phyloP scores from a whole-genome alignment of 2,113 vertebrate genomes.

The Stictonetta naevosa region DNA sequence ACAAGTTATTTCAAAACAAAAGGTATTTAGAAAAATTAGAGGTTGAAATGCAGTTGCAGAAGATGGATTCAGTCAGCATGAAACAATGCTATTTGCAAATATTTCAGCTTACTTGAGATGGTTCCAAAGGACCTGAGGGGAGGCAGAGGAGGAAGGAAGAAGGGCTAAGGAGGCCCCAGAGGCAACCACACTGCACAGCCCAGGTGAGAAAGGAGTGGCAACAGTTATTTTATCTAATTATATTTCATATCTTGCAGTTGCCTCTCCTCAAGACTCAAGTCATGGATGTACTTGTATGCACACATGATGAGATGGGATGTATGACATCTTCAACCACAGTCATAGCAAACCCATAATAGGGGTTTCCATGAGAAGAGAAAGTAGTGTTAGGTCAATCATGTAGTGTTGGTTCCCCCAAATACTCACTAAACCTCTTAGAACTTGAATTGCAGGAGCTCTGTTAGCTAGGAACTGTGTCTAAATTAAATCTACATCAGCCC shows the following conservation, averaged over 20 bases:
- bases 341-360: background rate
- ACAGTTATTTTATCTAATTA: background rate
- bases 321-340: background rate
- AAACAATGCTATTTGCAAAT: background rate
- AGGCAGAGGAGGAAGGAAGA: background rate
- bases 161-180: background rate
- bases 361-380: background rate
- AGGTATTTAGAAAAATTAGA: background rate
- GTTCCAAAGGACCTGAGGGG: background rate
- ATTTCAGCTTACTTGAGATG: background rate
- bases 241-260: background rate
- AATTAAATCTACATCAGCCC: background rate
- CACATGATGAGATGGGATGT: background rate
- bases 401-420: background rate
- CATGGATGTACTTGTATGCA: background rate
- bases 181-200: background rate
- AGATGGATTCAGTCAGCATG: background rate
- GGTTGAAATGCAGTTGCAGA: background rate
- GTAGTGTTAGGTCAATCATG: background rate
- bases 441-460: background rate
- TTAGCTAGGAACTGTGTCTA: background rate
- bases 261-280: background rate
- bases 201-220: background rate
- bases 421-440: background rate
- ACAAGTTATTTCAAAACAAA: constrained; percentile 12